Evolutionary conservation across 2,888 invertebrate genomes (phyloP), one percentile per base, ranked within the genome.

Genomic region (Venusia cambrica): DNA sequence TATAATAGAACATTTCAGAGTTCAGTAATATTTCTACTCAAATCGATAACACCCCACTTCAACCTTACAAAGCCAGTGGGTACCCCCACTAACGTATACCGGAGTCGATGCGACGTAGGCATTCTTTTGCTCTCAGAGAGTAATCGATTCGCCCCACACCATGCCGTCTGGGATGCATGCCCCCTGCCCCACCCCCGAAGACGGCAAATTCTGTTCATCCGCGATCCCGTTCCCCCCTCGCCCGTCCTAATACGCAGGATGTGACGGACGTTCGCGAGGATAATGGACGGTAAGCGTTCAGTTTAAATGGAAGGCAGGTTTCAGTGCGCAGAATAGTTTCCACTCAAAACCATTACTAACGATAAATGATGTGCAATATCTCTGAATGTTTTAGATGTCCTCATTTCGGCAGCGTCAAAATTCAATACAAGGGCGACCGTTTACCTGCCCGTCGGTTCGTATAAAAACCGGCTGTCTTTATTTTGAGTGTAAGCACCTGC

Each of bases 401-500:
- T 14, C 8, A 18, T 27, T 27, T 19, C 5, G 8, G 12, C 8
- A 35, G 22, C 26, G 13, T 21, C 5, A 19, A 28, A n/a, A 0
- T 22, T 10, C 13, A 19, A 42, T 30, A 46, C 31, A 46, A 48
- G 40, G 32, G 40, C 45, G 46, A 47, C 33, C 41, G 42, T 55
- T 53, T 72, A 70, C 67, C 70, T 69, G 69, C 45, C 38, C 37
- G 19, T n/a, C 12, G 19, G 18, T 2, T 30, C 38, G 19, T 27
- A 45, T 29, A 69, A 73, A 69, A 61, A 51, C 48, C 28, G 59
- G 51, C 49, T 45, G 48, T 54, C 53, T 51, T 53, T 62, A 60
- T 64, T 65, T 62, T 51, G 54, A 58, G 53, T 54, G 45, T 65
- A 59, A 68, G 71, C 80, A 80, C 80, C 80, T 80, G 80, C 71